phyloP scores from a whole-genome alignment of 2,113 vertebrate genomes.

The Anarrhichthys ocellatus region DNA sequence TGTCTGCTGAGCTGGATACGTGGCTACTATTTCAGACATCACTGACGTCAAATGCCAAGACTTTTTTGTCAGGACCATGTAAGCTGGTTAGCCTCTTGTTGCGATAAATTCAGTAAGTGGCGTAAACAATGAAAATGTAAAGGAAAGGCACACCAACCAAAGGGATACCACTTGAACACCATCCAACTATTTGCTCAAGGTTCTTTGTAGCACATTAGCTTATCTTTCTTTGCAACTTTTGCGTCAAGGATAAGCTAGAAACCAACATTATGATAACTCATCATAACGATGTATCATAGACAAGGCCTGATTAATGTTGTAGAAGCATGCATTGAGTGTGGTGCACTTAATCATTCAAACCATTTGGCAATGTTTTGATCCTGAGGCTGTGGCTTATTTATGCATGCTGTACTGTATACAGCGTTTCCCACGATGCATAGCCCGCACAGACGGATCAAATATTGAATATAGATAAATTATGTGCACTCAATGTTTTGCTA shows the following conservation, averaged over 20 bases:
- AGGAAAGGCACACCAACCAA: neutral
- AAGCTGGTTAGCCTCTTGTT: conserved; percentile 81
- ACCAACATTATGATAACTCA: neutral
- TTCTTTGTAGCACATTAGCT: neutral
- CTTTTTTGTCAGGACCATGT: conserved; percentile 87
- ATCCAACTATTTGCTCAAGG: neutral
- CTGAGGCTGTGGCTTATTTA: conserved; percentile 2
- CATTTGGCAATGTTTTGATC: conserved; percentile 9
- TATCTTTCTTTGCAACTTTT: neutral
- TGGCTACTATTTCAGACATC: conserved; percentile 89
- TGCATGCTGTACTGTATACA: neutral
- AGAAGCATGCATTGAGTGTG: neutral
- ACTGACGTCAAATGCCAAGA: conserved; percentile 87
- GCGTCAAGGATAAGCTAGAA: conserved; percentile 2
- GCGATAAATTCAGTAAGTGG: conserved; percentile 20
- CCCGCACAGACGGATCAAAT: neutral
- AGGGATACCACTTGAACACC: neutral
- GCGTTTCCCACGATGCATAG: neutral
- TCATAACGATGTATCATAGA: conserved; percentile 1
- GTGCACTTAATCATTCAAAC: conserved; percentile 13
- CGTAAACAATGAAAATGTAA: conserved; percentile 20
- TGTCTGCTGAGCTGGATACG: conserved; percentile 88
- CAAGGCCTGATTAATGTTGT: neutral
- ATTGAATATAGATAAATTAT: conserved; percentile 7
- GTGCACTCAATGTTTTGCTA: neutral